Evolutionary conservation across 2,113 vertebrate genomes (phyloP).

Genomic region (Embiotoca jacksoni): DNA sequence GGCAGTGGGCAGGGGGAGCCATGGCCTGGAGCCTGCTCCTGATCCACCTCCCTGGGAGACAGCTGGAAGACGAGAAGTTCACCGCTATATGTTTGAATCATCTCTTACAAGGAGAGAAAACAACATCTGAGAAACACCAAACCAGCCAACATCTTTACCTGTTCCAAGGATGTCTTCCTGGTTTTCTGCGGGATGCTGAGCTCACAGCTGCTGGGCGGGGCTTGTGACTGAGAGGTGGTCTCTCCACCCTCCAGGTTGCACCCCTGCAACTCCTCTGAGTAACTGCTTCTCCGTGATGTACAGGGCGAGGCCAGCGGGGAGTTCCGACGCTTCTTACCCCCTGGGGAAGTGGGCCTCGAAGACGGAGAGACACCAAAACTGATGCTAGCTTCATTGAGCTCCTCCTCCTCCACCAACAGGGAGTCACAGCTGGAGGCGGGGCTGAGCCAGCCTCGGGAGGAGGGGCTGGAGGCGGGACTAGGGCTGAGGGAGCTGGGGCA

Average conservation of each 20-base stretch:
- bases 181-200: constrained; percentile 92
- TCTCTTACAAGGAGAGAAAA: not conserved
- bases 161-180: constrained; percentile 90
- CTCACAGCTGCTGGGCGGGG: constrained; percentile 74
- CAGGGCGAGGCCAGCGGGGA: constrained; percentile 86
- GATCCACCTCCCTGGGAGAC: constrained; percentile 83
- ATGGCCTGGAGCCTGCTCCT: constrained; percentile 81
- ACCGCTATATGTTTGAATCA: not conserved
- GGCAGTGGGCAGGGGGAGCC: constrained; percentile 68
- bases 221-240: constrained; percentile 75
- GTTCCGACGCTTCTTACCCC: constrained; percentile 91
- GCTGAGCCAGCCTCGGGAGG: constrained; percentile 91
- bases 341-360: constrained; percentile 89
- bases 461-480: constrained; percentile 91
- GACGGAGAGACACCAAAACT: constrained; percentile 87
- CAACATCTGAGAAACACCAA: not conserved
- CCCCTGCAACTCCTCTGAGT: constrained; percentile 86
- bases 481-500: constrained; percentile 89
- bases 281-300: constrained; percentile 88
- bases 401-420: constrained; percentile 91
- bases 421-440: constrained; percentile 91
- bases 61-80: constrained; percentile 62
- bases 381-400: constrained; percentile 88
- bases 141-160: constrained; percentile 71
- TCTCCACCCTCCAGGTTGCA: constrained; percentile 74